A percentile compares a stretch with the other conserved stretches of the same genome.
phyloP scores from a whole-genome alignment of 2,888 invertebrate species.

The Xestoiulus laeticollis region DNA sequence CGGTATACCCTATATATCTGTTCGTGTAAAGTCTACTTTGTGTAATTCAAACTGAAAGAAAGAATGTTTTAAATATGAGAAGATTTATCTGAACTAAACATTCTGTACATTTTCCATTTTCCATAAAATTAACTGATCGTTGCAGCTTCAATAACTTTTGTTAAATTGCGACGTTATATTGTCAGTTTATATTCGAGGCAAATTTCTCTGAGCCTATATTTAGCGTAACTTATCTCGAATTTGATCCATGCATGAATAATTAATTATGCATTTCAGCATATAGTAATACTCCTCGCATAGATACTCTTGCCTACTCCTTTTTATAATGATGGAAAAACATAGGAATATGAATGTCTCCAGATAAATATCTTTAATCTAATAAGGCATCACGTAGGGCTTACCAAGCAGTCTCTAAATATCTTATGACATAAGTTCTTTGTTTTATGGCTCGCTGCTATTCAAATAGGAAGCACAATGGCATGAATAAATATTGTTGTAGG shows the following conservation, averaged over 20 bases:
- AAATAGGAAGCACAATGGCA: neutral
- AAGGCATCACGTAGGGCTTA: neutral
- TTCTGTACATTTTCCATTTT: neutral
- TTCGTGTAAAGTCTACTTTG: constrained; percentile 6
- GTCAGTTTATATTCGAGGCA: neutral
- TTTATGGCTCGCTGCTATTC: constrained; percentile 12
- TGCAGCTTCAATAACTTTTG: neutral
- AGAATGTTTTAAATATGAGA: neutral
- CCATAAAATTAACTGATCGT: constrained; percentile 10
- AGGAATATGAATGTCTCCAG: constrained; percentile 8
- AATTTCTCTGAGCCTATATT: too few species aligned
- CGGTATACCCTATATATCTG: constrained; percentile 18
- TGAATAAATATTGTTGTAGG: neutral
- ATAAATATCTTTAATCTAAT: constrained; percentile 1
- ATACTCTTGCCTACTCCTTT: neutral
- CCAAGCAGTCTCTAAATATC: neutral
- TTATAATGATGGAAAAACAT: neutral
- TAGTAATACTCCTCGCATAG: neutral
- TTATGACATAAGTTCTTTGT: neutral
- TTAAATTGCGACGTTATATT: neutral
- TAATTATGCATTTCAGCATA: neutral
- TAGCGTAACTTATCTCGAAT: constrained; percentile 5
- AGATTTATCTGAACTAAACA: neutral
- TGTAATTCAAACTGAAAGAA: neutral
- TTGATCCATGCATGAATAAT: neutral